Conservation (phyloP, 2,888 invertebrate species). For the Aproaerema taeniolella region DNA sequence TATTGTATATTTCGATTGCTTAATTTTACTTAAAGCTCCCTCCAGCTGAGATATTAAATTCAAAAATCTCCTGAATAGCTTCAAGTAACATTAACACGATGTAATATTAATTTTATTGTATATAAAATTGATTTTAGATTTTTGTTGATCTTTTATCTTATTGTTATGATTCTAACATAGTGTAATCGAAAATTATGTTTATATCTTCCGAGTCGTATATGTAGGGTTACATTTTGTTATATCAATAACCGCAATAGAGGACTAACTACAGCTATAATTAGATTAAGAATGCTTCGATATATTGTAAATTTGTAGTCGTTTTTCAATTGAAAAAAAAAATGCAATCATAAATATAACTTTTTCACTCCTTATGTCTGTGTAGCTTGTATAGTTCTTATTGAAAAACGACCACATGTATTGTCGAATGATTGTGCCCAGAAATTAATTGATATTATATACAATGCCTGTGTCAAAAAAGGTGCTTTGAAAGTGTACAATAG, state of each 20-base stretch:
- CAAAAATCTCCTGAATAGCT: too few relatives aligned
- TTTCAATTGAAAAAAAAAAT: slow-evolving; percentile 25
- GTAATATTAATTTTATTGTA: too few relatives aligned
- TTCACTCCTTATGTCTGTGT: too few relatives aligned
- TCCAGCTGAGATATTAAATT: too few relatives aligned
- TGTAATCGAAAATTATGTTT: slow-evolving; percentile 28
- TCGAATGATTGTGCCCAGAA: slow-evolving; percentile 36
- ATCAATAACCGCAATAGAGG: slow-evolving; percentile 47
- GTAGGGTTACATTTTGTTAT: slow-evolving; percentile 44
- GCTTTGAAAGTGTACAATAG: slow-evolving; percentile 60
- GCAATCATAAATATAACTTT: slow-evolving; percentile 10
- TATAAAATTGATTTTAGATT: slow-evolving; percentile 54
- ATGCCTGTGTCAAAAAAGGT: slow-evolving; percentile 62
- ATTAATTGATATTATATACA: slow-evolving; percentile 45
- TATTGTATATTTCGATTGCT: too few relatives aligned
- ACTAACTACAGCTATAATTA: slow-evolving; percentile 42
- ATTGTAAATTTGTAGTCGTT: slow-evolving; percentile 32
- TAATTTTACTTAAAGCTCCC: too few relatives aligned
- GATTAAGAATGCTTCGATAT: slow-evolving; percentile 43
- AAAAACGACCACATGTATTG: slow-evolving; percentile 21
- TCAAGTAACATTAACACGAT: too few relatives aligned
- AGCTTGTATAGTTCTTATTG: slow-evolving; percentile 14
- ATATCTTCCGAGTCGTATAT: slow-evolving; percentile 35
- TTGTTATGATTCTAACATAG: slow-evolving; percentile 49
- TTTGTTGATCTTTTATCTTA: slow-evolving; percentile 58